These are phyloP conservation scores for Osmerus mordax DNA, from an alignment of 2,113 vertebrate species.

Conservation along the genomic window DNA sequence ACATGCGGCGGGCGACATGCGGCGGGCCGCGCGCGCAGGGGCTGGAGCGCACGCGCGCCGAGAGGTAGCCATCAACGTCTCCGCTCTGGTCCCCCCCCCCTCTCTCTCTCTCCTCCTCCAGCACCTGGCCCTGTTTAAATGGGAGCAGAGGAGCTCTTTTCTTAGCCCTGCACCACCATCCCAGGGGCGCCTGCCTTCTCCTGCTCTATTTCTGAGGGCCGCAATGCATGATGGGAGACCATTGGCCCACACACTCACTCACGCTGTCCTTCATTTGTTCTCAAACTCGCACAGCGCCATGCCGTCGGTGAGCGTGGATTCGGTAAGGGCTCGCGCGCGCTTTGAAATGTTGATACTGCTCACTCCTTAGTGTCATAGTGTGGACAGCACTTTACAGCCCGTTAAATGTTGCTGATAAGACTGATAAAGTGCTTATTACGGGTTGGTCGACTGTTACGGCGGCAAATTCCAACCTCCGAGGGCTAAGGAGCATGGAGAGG, in stretches of 20 bases:
- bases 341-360: not conserved
- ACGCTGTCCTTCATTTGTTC: conserved; percentile 50
- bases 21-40: no score
- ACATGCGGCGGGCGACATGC: no score
- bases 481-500: not conserved
- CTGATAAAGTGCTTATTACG: no score
- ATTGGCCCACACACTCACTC: conserved; percentile 43
- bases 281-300: not conserved
- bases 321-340: not conserved
- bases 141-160: conserved; percentile 76
- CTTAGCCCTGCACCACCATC: conserved; percentile 70
- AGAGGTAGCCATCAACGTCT: no score
- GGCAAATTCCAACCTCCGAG: not conserved
- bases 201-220: conserved; percentile 69
- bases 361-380: no score
- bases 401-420: no score
- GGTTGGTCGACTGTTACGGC: no score
- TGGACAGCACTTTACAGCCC: no score
- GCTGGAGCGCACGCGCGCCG: no score
- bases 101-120: conserved; percentile 49
- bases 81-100: not conserved
- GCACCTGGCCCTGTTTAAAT: conserved; percentile 74
- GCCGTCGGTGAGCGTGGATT: conserved; percentile 15
- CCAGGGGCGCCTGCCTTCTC: conserved; percentile 68
- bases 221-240: conserved; percentile 68